Evolutionary conservation across 2,888 invertebrate genomes (phyloP).

Genomic region (Hemithea aestivaria): DNA sequence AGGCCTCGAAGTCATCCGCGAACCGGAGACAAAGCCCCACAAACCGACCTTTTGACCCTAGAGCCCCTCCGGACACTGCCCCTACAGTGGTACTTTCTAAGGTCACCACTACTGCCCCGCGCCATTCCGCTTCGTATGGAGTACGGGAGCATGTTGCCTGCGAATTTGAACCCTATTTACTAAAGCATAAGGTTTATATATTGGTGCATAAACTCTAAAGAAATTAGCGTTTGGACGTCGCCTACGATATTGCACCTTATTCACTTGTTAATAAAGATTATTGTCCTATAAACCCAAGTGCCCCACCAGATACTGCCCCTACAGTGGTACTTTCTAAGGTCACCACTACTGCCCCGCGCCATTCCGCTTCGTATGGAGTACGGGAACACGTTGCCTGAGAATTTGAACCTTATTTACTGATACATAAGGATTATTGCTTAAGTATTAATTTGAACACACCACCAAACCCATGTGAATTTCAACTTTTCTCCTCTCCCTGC

Average conservation of each 20-base stretch:
- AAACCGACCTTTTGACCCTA: conserved; percentile 89
- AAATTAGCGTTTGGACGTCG: too few relatives aligned
- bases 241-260: too few relatives aligned
- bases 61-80: conserved; percentile 96
- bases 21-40: conserved; percentile 95
- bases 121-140: conserved; percentile 84
- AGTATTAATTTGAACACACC: too few relatives aligned
- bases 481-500: too few relatives aligned
- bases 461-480: too few relatives aligned
- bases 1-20: conserved; percentile 98
- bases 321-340: conserved; percentile 98
- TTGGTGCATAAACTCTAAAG: too few relatives aligned
- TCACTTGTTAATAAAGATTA: too few relatives aligned
- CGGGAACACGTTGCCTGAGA: conserved; percentile 34
- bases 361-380: conserved; percentile 82
- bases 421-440: too few relatives aligned
- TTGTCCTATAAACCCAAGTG: conserved; percentile 88
- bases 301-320: conserved; percentile 95
- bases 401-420: too few relatives aligned
- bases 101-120: conserved; percentile 96
- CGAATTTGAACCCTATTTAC: too few relatives aligned
- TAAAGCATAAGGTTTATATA: too few relatives aligned
- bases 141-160: conserved; percentile 36
- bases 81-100: conserved; percentile 96
- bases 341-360: conserved; percentile 94